phyloP scores from a whole-genome alignment of 1,140 invertebrate species.

The Euwallacea similis region DNA sequence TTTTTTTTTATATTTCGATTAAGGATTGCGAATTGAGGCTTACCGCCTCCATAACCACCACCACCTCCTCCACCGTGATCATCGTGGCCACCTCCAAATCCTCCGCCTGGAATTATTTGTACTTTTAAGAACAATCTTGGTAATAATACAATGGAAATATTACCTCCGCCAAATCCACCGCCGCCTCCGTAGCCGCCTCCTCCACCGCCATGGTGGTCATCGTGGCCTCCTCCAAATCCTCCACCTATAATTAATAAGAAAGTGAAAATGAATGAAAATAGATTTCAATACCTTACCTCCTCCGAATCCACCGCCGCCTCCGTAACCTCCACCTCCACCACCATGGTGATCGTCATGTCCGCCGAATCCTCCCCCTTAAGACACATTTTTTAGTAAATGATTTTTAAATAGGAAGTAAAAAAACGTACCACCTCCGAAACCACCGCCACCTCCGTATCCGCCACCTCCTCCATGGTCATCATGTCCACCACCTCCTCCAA shows the following conservation, averaged over 20 bases:
- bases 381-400: no score
- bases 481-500: no score
- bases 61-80: conserved; percentile 39
- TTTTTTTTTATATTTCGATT: no score
- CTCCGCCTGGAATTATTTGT: conserved; percentile 16
- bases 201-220: conserved; percentile 37
- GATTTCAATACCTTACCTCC: conserved; percentile 2
- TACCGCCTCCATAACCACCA: conserved; percentile 24
- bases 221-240: conserved; percentile 26
- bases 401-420: no score
- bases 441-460: conserved; percentile 28
- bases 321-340: conserved; percentile 37
- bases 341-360: conserved; percentile 20
- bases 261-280: background rate
- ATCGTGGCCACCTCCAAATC: conserved; percentile 27
- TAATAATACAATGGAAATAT: background rate
- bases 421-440: background rate
- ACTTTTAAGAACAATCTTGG: background rate
- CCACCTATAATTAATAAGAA: conserved; percentile 15
- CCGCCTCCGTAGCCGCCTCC: conserved; percentile 35
- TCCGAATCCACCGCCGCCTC: conserved; percentile 33
- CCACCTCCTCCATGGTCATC: conserved; percentile 20
- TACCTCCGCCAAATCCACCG: conserved; percentile 25
- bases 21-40: background rate
- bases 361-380: background rate